phyloP scores from a whole-genome alignment of 2,888 invertebrate genomes.

The Agriotes lineatus region DNA sequence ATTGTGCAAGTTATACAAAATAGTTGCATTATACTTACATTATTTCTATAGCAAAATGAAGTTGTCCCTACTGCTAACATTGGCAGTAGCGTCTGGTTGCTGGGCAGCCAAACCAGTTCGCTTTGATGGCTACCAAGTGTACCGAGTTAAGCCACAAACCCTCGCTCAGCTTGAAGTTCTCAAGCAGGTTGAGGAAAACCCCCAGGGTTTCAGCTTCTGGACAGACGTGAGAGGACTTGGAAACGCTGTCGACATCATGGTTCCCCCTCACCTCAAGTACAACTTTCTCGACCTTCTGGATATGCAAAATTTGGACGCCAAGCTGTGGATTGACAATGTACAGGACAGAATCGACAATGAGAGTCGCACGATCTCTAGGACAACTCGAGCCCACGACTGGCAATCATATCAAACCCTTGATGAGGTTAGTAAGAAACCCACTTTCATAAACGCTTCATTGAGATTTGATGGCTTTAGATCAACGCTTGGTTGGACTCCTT shows the following conservation, averaged over 20 bases:
- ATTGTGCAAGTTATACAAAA: no score
- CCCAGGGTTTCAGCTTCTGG: constrained; percentile 62
- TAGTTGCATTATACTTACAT: no score
- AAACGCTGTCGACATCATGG: constrained; percentile 71
- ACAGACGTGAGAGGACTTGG: constrained; percentile 58
- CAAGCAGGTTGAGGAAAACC: constrained; percentile 3
- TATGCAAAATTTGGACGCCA: constrained; percentile 61
- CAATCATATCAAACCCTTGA: neutral
- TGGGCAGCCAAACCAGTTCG: neutral
- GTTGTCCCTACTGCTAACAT: neutral
- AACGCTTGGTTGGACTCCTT: constrained; percentile 71
- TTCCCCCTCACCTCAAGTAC: constrained; percentile 68
- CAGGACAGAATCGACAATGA: constrained; percentile 62
- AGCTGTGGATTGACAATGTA: constrained; percentile 71
- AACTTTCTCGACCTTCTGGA: constrained; percentile 67
- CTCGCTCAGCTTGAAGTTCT: constrained; percentile 25
- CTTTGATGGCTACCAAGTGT: constrained; percentile 57
- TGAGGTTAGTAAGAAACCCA: neutral
- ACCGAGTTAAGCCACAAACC: constrained; percentile 54
- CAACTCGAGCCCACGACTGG: no score
- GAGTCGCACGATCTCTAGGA: neutral
- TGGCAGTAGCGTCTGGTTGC: neutral
- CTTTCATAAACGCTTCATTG: constrained; percentile 31
- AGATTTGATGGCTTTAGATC: no score
- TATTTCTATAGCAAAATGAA: no score